Base-by-base conservation (phyloP, 2,888 invertebrate species). In the Agrotis ipsilon region DNA sequence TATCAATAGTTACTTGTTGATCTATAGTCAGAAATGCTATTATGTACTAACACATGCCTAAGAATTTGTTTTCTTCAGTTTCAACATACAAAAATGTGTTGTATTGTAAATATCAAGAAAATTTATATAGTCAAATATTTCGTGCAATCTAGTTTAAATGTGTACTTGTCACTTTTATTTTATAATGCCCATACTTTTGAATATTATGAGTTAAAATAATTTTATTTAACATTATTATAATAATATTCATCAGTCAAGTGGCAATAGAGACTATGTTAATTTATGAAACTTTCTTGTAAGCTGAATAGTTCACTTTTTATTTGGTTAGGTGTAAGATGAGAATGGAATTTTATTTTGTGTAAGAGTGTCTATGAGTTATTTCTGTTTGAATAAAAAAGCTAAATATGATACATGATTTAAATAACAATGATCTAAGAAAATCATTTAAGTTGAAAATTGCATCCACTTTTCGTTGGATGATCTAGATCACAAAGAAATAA, bases 121-220 rank as follows among this genome's bases (percentile, higher is more conserved):
- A 58, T 77, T 72, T 82, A 80, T 45, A 78, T 83, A 81, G 49
- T 45, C 65, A 72, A 72, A 67, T 66, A 69, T 78, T 61, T 75
- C 72, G 85, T 85, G 83, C 85, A 85, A 85, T 85, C 52, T 85
- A 85, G 73, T 70, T 61, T 80, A 51, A 68, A 48, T 32, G 11
- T 58, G 63, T 68, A 72, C 62, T 68, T 68, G 69, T 73, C 68
- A 73, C 68, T 78, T 68, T 74, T 64, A 19, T 70, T 78, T 68
- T 67, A 60, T 75, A 68, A 66, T 67, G 39, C 59, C 63, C 49
- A 54, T 72, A 61, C 54, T 66, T 59, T 57, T 43, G n/a, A 39
- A 55, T 59, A 46, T 55, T 66, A 57, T 19, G 6, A 16, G 18
- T 58, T 54, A 7, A 59, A 68, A 51, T 19, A 19, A 5, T 13